phyloP scores from a whole-genome alignment of 2,797 vertebrate species.

The Neosilurus mollespiculum region DNA sequence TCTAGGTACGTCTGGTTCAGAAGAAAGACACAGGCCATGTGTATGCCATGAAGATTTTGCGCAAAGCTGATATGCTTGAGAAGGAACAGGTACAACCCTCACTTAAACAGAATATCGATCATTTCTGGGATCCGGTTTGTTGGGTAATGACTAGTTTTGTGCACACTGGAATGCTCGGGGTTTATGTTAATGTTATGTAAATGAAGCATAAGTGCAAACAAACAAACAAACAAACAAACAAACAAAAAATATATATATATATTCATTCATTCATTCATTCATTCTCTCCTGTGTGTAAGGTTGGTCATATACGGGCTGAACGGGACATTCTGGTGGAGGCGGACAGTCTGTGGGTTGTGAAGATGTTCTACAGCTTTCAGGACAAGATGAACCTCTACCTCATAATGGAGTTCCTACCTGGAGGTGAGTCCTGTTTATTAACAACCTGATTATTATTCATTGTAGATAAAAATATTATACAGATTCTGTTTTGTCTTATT shows the following conservation, averaged over 20 bases:
- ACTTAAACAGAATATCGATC: neutral
- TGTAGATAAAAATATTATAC: too few species aligned
- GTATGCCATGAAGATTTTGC: constrained; percentile 98
- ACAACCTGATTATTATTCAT: neutral
- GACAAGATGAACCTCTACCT: constrained; percentile 99
- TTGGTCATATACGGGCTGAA: constrained; percentile 97
- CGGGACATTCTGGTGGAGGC: constrained; percentile 97
- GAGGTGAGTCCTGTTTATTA: constrained; percentile 76
- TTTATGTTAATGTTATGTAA: neutral
- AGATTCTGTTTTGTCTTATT: neutral
- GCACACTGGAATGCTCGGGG: neutral
- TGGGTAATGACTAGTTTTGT: neutral
- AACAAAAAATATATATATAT: too few species aligned
- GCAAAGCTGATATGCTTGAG: constrained; percentile 98
- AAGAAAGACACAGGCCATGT: constrained; percentile 98
- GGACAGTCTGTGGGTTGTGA: constrained; percentile 98
- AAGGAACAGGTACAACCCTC: constrained; percentile 88
- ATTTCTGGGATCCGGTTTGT: neutral
- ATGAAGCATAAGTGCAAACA: too few species aligned
- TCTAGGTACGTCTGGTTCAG: constrained; percentile 93
- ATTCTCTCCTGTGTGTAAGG: constrained; percentile 65
- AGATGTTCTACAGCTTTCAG: constrained; percentile 99
- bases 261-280: too few species aligned
- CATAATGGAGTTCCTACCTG: constrained; percentile 99
- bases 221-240: too few species aligned